Evolutionary conservation across 2,888 invertebrate species (phyloP).

Genomic region (Leuctra nigra): DNA sequence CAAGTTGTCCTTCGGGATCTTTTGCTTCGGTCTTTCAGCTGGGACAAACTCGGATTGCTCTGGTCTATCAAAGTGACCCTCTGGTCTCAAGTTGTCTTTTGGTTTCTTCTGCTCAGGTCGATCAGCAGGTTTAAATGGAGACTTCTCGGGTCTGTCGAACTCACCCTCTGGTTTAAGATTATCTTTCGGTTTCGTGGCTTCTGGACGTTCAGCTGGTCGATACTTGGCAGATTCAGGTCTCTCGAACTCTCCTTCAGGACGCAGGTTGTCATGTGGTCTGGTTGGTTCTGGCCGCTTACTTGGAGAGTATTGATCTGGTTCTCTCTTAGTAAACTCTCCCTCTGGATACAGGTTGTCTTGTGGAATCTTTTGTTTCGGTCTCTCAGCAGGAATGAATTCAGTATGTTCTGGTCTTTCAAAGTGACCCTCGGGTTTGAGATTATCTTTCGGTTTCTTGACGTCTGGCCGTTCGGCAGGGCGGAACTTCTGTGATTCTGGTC

Average conservation of each 20-base stretch:
- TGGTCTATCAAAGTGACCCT: conserved; percentile 40
- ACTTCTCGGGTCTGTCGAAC: conserved; percentile 43
- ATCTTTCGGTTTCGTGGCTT: conserved; percentile 51
- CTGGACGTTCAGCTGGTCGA: conserved; percentile 30
- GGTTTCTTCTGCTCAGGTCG: conserved; percentile 42
- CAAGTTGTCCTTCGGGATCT: conserved; percentile 49
- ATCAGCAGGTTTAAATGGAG: conserved; percentile 24
- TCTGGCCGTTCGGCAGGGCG: conserved; percentile 24
- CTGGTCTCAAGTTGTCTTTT: conserved; percentile 45
- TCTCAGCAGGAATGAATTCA: conserved; percentile 29
- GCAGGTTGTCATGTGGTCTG: conserved; percentile 41
- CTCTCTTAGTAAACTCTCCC: conserved; percentile 45
- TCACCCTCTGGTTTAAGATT: conserved; percentile 57
- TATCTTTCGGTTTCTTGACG: conserved; percentile 31
- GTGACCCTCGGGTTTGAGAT: conserved; percentile 49
- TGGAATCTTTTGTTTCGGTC: conserved; percentile 35
- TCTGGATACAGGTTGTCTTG: conserved; percentile 43
- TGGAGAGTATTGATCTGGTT: conserved; percentile 44
- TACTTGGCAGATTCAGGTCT: conserved; percentile 38
- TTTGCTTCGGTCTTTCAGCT: conserved; percentile 38
- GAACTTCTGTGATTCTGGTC: conserved; percentile 17
- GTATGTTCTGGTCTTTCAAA: conserved; percentile 44
- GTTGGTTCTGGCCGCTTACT: conserved; percentile 46
- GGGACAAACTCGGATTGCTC: conserved; percentile 30
- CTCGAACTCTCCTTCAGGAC: conserved; percentile 49